phyloP scores from a whole-genome alignment of 2,797 vertebrate species.

The Decapterus maruadsi region DNA sequence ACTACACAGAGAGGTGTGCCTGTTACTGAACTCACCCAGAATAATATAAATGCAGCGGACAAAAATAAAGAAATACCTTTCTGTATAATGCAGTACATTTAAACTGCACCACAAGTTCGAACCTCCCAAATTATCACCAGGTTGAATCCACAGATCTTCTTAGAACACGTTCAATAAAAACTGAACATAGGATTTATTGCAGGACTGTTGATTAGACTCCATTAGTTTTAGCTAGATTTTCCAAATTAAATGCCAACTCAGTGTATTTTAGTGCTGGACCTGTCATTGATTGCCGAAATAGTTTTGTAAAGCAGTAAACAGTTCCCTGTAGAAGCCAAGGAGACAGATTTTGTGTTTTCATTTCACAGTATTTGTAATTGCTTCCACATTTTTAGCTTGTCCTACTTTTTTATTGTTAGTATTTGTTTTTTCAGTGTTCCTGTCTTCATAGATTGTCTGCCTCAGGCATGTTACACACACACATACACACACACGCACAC shows the following conservation, averaged over 20 bases:
- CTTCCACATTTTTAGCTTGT: constrained; percentile 12
- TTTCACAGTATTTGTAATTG: constrained; percentile 5
- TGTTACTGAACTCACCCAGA: neutral
- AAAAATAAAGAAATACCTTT: neutral
- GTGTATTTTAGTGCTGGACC: neutral
- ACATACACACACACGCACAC: constrained; percentile 3
- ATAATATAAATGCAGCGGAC: neutral
- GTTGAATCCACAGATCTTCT: neutral
- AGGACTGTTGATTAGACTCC: neutral
- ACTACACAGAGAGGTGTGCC: neutral
- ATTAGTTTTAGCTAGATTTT: neutral
- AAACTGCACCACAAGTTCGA: neutral
- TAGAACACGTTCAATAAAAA: neutral
- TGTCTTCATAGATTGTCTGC: constrained; percentile 21
- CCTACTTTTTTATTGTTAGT: constrained; percentile 15
- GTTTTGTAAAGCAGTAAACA: neutral
- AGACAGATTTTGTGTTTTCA: constrained; percentile 3
- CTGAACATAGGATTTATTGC: neutral
- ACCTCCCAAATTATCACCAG: neutral
- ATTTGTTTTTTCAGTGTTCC: constrained; percentile 5
- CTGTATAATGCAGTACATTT: neutral
- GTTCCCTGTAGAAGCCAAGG: neutral
- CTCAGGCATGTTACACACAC: constrained; percentile 18
- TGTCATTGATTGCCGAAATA: neutral
- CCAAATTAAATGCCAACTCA: neutral